Evolutionary conservation across 2,113 vertebrate species (phyloP), one percentile per base, ranked within the genome.

Genomic region (Pollachius pollachius): DNA sequence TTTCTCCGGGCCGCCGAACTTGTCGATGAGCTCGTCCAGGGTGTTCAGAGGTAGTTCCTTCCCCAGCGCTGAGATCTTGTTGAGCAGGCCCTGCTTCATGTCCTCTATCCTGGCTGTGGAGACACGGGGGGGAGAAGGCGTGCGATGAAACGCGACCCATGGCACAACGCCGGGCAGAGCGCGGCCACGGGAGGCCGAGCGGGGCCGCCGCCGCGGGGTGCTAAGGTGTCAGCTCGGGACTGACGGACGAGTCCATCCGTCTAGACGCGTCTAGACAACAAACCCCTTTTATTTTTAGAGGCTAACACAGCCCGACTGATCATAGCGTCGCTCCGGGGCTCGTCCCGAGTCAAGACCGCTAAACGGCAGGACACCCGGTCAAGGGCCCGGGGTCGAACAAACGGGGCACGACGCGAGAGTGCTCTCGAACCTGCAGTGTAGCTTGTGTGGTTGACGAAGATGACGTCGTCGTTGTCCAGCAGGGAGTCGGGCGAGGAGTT

Each of bases 1-100:
- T 0, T 92, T 87, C 78, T 99, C 96, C 0, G 97, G 96, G 62
- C 97, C 97, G 63, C 97, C 97, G 0, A 99, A 95, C 82, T 92
- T 89, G 86, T 98, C 91, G 0, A 99, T 98, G 64, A 99, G 94
- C 77, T 96, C 94, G 27, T 99, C 97, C 88, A 99, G 88, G 23
- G 97, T 99, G 72, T 99, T 99, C 64, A 96, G 94, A 68, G 97
- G 97, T 93, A 99, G 94, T 85, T 97, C 95, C 84, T 94, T 94
- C 84, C 96, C 97, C 81, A 99, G 92, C 13, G 82, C 79, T 52
- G 93, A 87, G 64, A 99, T 97, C 90, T 95, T 96, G 71, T 87
- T 90, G 67, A 99, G 90, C 23, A 99, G 93, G 23, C 89, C 87
- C 79, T 94, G 94, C 77, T 98, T 99, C 89, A 98, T 90, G 67